phyloP scores from a whole-genome alignment of 2,888 invertebrate genomes.

The Drosophila vallismaia region DNA sequence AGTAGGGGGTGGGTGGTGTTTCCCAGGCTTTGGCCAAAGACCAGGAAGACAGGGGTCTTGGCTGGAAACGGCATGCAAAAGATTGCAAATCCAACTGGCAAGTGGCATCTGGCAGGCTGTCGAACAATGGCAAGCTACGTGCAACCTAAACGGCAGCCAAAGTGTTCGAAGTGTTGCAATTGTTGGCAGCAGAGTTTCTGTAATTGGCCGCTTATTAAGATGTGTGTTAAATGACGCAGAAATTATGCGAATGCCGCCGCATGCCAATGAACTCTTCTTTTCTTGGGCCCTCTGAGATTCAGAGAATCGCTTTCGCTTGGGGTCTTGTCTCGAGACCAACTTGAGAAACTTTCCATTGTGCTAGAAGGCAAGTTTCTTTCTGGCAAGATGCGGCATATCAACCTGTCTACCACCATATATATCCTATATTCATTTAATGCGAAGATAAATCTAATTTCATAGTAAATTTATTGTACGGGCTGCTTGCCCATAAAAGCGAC shows the following conservation, averaged over 20 bases:
- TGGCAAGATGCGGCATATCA: neutral
- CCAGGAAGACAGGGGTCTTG: slow-evolving; percentile 59
- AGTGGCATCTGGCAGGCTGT: slow-evolving; percentile 32
- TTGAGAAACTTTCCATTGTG: slow-evolving; percentile 48
- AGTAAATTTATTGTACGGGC: slow-evolving; percentile 35
- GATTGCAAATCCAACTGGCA: slow-evolving; percentile 35
- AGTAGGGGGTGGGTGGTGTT: slow-evolving; percentile 3
- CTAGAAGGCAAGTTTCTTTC: slow-evolving; percentile 23
- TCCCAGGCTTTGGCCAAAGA: slow-evolving; percentile 58
- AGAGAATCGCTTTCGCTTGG: slow-evolving; percentile 32
- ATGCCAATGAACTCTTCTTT: slow-evolving; percentile 49
- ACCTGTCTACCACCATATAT: slow-evolving; percentile 16
- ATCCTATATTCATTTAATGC: slow-evolving; percentile 36
- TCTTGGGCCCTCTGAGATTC: neutral
- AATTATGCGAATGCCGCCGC: slow-evolving; percentile 49
- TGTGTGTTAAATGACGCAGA: slow-evolving; percentile 47
- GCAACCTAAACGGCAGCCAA: slow-evolving; percentile 40
- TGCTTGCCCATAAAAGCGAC: slow-evolving; percentile 25
- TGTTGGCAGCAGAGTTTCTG: slow-evolving; percentile 47
- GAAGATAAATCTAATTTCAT: slow-evolving; percentile 43
- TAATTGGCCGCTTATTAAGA: slow-evolving; percentile 60
- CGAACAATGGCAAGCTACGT: slow-evolving; percentile 22
- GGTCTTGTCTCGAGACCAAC: slow-evolving; percentile 10
- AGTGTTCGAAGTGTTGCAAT: slow-evolving; percentile 32
- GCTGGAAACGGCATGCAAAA: slow-evolving; percentile 54